Evolutionary conservation across 2,113 vertebrate genomes (phyloP).

Genomic region (Rostratula benghalensis): DNA sequence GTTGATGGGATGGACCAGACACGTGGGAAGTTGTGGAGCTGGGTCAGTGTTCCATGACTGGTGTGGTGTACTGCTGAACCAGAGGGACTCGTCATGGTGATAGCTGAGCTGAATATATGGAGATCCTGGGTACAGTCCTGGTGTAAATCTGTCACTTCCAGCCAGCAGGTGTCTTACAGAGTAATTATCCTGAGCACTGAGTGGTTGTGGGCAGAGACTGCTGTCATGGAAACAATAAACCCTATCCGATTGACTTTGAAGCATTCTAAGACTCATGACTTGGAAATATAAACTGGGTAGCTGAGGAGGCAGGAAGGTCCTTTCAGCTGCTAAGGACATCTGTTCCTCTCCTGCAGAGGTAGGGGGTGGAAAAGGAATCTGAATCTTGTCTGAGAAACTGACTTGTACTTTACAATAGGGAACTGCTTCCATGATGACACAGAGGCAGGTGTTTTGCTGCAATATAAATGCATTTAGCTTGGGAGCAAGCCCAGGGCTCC

Average conservation of each 20-base stretch:
- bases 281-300: neutral
- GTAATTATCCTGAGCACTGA: neutral
- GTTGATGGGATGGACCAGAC: neutral
- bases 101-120: neutral
- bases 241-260: neutral
- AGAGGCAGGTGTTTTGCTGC: constrained; percentile 35
- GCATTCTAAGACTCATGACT: neutral
- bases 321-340: neutral
- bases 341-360: neutral
- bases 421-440: constrained; percentile 4
- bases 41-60: neutral
- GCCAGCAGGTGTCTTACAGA: neutral
- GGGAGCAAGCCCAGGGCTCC: constrained; percentile 12
- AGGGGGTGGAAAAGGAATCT: neutral
- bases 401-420: neutral
- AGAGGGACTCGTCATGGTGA: neutral
- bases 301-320: neutral
- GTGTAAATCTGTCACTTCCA: neutral
- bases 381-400: neutral
- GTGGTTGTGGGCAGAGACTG: neutral
- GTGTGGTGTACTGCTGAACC: neutral
- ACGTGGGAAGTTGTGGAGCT: neutral
- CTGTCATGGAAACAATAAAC: neutral
- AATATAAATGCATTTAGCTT: neutral
- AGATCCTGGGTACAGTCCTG: neutral